Evolutionary conservation across 2,888 invertebrate genomes (phyloP).

Genomic region (Pseudoips prasinana): DNA sequence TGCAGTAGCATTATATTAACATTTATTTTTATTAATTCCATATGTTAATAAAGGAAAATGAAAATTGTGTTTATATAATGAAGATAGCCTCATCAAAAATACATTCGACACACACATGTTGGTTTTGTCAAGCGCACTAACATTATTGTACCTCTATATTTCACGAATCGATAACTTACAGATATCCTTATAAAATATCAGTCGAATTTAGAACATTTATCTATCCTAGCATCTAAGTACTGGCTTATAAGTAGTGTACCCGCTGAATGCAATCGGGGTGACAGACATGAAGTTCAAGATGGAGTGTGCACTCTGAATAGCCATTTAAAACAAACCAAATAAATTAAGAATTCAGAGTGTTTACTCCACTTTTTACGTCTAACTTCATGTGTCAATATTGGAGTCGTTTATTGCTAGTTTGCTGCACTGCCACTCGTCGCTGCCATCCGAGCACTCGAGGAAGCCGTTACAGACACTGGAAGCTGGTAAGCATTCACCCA

Average conservation of each 20-base stretch:
- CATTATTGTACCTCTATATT: constrained; percentile 18
- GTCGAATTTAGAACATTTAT: constrained; percentile 65
- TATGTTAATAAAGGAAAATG: no score
- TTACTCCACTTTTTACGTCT: no score
- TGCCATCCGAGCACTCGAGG: constrained; percentile 89
- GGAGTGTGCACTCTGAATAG: neutral
- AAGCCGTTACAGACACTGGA: constrained; percentile 89
- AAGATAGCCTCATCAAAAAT: no score
- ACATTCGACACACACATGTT: no score
- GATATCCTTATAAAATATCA: constrained; percentile 74
- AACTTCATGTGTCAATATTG: constrained; percentile 47
- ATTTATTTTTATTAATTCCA: no score
- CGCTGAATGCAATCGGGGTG: constrained; percentile 49
- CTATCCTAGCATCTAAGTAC: constrained; percentile 52
- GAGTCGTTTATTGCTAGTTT: constrained; percentile 46
- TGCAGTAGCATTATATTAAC: no score
- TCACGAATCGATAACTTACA: constrained; percentile 39
- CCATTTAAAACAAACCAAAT: no score
- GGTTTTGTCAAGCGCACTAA: no score
- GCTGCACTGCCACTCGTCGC: constrained; percentile 85
- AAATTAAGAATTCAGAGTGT: no score
- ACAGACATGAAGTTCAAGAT: neutral
- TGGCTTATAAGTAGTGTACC: constrained; percentile 56
- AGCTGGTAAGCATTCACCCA: constrained; percentile 88
- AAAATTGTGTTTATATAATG: no score